Percentiles rank a stretch among this genome's conserved stretches.
Evolutionary conservation across 2,888 invertebrate genomes (phyloP).

Genomic region (Folsomia manolachei): DNA sequence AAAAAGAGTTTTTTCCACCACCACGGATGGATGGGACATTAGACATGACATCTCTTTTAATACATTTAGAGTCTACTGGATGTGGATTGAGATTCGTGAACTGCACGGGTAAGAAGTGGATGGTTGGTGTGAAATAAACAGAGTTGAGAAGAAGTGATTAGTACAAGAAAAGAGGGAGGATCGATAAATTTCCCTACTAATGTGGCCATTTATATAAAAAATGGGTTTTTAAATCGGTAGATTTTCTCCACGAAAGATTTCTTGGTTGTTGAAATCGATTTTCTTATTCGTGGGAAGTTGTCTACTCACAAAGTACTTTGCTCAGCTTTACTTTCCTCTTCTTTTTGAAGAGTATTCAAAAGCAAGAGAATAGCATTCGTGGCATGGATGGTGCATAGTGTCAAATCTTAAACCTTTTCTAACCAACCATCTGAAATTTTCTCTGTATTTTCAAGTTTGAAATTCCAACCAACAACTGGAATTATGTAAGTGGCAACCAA

Average conservation of each 20-base stretch:
- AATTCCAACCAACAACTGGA: neutral
- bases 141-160: constrained; percentile 39
- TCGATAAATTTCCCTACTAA: constrained; percentile 50
- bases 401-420: neutral
- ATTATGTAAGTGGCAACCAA: constrained; percentile 9
- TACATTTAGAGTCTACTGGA: neutral
- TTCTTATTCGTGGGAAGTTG: constrained; percentile 20
- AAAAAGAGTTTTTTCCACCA: neutral
- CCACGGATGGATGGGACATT: neutral
- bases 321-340: no score
- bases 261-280: constrained; percentile 43
- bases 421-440: no score
- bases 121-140: constrained; percentile 9
- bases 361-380: neutral
- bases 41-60: neutral
- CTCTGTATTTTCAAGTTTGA: no score
- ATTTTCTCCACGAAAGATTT: constrained; percentile 47
- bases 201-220: constrained; percentile 50
- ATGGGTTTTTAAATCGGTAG: constrained; percentile 50
- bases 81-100: no score
- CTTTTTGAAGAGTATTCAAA: no score
- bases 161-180: constrained; percentile 39
- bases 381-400: neutral
- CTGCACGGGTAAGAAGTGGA: neutral
- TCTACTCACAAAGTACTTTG: no score